Evolutionary conservation across 2,113 vertebrate species (phyloP).

Genomic region (Pseudorectes ferrugineus): DNA sequence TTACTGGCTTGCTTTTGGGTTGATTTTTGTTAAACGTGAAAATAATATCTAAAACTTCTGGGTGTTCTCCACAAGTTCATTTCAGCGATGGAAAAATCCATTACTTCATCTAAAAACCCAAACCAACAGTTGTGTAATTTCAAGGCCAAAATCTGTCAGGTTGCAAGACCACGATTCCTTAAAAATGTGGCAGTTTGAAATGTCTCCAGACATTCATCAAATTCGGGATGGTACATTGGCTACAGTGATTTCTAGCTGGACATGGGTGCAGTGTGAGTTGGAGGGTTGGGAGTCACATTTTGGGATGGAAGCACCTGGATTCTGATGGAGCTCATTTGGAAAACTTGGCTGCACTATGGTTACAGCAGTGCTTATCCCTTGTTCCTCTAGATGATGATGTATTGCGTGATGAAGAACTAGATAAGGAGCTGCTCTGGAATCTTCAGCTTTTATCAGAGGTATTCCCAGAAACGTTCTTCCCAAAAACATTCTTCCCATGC

Average conservation of each 20-base stretch:
- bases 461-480: background rate
- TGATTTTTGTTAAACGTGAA: background rate
- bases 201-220: background rate
- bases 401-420: constrained; percentile 91
- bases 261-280: background rate
- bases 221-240: background rate
- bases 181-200: background rate
- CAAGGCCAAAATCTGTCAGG: background rate
- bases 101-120: background rate
- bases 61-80: background rate
- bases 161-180: background rate
- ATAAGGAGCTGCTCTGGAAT: constrained; percentile 97
- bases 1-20: background rate
- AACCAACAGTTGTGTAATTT: background rate
- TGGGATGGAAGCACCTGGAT: background rate
- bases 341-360: background rate
- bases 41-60: background rate
- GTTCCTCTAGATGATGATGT: constrained; percentile 90
- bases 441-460: constrained; percentile 97
- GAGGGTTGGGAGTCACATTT: background rate
- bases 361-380: background rate
- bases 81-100: background rate
- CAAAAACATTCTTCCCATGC: fast-evolving
- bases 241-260: background rate
- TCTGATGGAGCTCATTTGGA: background rate